phyloP scores from a whole-genome alignment of 2,797 vertebrate species.

The Myotis daubentonii region DNA sequence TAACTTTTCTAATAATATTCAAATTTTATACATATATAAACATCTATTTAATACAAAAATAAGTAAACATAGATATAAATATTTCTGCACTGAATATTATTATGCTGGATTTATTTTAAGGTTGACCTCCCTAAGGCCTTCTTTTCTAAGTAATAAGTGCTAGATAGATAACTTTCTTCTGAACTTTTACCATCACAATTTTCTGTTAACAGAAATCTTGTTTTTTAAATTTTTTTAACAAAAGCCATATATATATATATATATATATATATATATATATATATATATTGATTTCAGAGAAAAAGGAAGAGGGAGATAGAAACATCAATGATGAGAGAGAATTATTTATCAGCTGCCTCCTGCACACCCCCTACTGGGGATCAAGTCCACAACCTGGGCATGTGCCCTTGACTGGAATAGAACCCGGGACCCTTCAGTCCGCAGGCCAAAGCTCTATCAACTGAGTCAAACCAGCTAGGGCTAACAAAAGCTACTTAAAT shows the following conservation, averaged over 20 bases:
- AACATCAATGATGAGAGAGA: no score
- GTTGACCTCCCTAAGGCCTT: conserved; percentile 83
- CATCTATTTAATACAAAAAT: not conserved
- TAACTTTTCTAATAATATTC: conserved; percentile 82
- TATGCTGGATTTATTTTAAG: conserved; percentile 83
- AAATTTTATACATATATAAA: conserved; percentile 50
- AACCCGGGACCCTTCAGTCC: no score
- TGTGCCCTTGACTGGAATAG: no score
- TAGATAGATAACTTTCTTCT: conserved; percentile 28
- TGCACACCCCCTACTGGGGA: no score
- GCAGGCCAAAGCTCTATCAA: no score
- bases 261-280: no score
- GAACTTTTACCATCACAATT: conserved; percentile 55
- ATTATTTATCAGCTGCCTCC: no score
- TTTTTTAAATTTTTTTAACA: not conserved
- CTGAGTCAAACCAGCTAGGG: no score
- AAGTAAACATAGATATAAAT: conserved; percentile 61
- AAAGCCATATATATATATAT: not conserved
- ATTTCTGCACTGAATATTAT: conserved; percentile 79
- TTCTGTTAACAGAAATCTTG: conserved; percentile 71
- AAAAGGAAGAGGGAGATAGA: not conserved
- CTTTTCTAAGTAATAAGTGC: conserved; percentile 82
- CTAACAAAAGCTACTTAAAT: conserved; percentile 53
- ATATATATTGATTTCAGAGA: no score
- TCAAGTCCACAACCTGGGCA: no score